Percentiles rank a stretch among this genome's conserved stretches.
Conservation (phyloP, 1,140 invertebrate species). For the Maniola jurtina region DNA sequence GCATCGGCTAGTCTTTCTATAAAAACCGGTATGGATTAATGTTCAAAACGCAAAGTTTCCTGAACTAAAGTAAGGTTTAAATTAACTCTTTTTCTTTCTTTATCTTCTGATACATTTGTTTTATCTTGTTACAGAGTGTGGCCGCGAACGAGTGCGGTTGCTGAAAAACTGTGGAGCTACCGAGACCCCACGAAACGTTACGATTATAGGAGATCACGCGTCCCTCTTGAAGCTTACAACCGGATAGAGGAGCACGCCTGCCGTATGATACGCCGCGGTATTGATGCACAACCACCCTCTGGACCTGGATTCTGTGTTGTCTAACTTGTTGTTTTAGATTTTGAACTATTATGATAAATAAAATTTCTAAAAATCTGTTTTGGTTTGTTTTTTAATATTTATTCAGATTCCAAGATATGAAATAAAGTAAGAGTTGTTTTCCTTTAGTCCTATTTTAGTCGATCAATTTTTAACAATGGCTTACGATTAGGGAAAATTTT, state of each 20-base stretch:
- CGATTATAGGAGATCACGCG: not conserved
- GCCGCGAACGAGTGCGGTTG: constrained; percentile 89
- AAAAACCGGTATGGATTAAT: no score
- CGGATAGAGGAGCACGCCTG: constrained; percentile 92
- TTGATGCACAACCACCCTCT: constrained; percentile 85
- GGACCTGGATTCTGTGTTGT: constrained; percentile 82
- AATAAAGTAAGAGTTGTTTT: no score
- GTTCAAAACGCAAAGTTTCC: no score
- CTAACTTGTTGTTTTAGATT: constrained; percentile 15
- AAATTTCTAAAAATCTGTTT: not conserved
- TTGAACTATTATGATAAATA: not conserved
- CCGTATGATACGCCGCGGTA: constrained; percentile 86
- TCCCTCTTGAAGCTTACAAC: constrained; percentile 34
- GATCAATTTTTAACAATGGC: no score
- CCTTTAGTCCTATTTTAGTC: no score
- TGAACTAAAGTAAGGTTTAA: no score
- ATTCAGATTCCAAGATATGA: no score
- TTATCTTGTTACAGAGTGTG: constrained; percentile 75
- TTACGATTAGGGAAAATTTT: no score
- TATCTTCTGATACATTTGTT: no score
- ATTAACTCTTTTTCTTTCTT: no score
- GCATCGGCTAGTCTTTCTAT: no score
- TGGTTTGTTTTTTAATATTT: no score
- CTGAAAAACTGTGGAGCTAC: constrained; percentile 89
- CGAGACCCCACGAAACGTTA: not conserved